Base-by-base conservation (phyloP, 2,888 invertebrate genomes). In the Allolobophora icterica region DNA sequence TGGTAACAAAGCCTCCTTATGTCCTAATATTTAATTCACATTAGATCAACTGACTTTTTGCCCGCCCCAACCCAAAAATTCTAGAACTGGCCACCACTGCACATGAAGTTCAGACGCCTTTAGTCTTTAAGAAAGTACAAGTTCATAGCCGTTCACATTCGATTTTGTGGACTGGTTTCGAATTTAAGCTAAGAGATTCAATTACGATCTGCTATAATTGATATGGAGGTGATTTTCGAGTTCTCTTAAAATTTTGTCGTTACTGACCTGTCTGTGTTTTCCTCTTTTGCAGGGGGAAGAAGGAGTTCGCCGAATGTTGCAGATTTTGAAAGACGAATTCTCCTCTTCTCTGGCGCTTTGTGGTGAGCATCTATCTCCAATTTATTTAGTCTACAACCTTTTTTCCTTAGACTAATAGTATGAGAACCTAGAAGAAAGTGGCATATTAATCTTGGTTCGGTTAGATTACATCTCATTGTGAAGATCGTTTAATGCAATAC, bases 281-380 rank as follows among this genome's bases (percentile, higher is more conserved):
- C 89, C 87, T 42, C 33, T 89, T n/a, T 89, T 45, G 35, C 89
- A 94, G 94, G 98, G 98, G 0, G 97, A 97, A 95, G 96, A 96
- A 38, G 98, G 98, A 0, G 98, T 97, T 0, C 96, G 96, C 93
- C 96, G 96, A 92, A 96, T 98, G 94, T 96, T 98, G 8, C 95
- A 96, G 92, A 96, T 98, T 91, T 95, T 98, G 91, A 96, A 96
- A 93, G 96, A 96, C 38, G 98, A 98, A 95, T 96, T 98, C 13
- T 97, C 97, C 93, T 96, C 96, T 91, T 96, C 97, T 0, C 96
- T 98, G 94, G 97, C 97, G 91, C 96, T 98, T 92, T 91, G 92
- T 91, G 93, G 93, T 93, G 89, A 42, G 35, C 30, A 71, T 0
- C 30, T n/a, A 71, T n/a, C 71, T 30, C 11, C 71, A n/a, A 6